A percentile compares a stretch with the other conserved stretches of the same genome.
Conservation (phyloP, 2,113 vertebrate species). For the Trinectes maculatus region DNA sequence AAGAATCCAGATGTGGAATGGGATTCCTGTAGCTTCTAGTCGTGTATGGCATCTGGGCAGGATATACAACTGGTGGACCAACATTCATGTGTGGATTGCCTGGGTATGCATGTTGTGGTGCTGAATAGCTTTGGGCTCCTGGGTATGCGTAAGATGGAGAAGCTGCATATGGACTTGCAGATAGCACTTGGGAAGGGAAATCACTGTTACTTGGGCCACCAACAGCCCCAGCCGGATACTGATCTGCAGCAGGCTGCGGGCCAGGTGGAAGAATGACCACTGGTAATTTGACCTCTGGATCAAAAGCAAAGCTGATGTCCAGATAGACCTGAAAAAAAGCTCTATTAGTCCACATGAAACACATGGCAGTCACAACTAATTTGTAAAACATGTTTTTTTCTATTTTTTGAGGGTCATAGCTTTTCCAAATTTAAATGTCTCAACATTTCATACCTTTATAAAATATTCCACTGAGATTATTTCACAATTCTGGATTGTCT, state of each 20-base stretch:
- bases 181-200: conserved; percentile 30
- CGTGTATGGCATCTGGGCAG: conserved; percentile 13
- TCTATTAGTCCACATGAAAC: not conserved
- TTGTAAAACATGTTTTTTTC: no score
- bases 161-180: conserved; percentile 21
- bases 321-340: conserved; percentile 70
- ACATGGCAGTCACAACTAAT: not conserved
- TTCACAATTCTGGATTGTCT: conserved; percentile 63
- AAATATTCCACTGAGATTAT: conserved; percentile 75
- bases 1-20: conserved; percentile 25
- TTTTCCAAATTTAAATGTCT: no score
- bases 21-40: conserved; percentile 38
- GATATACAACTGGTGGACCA: conserved; percentile 8
- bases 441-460: conserved; percentile 67
- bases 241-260: not conserved
- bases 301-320: conserved; percentile 77
- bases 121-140: conserved; percentile 33
- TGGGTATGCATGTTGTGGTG: conserved; percentile 28
- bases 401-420: no score
- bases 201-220: conserved; percentile 45
- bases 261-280: conserved; percentile 67
- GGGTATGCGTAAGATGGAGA: conserved; percentile 30
- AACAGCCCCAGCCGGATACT: conserved; percentile 18
- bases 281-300: conserved; percentile 71
- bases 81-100: conserved; percentile 1